phyloP scores from a whole-genome alignment of 1,140 invertebrate species.

The Drosophila arawakana region DNA sequence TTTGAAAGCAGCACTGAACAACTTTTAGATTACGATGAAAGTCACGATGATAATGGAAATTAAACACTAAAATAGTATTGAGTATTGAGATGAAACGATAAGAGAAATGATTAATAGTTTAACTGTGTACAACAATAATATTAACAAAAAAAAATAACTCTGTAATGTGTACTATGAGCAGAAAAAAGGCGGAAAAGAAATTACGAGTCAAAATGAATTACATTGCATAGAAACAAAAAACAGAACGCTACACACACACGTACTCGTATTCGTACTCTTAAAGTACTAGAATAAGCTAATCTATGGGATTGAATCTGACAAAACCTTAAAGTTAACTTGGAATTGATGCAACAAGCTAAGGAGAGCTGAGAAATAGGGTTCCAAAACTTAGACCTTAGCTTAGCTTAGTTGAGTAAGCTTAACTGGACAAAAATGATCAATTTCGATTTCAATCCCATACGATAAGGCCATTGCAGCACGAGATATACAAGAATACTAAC shows the following conservation, averaged over 20 bases:
- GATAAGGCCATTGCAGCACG: not conserved
- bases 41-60: constrained; percentile 30
- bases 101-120: constrained; percentile 74
- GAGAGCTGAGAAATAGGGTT: constrained; percentile 4
- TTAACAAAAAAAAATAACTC: constrained; percentile 69
- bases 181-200: constrained; percentile 12
- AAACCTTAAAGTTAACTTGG: constrained; percentile 15
- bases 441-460: constrained; percentile 14
- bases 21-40: constrained; percentile 54
- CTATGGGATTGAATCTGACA: constrained; percentile 2
- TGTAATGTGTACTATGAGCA: constrained; percentile 71
- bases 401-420: not conserved
- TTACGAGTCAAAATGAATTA: constrained; percentile 12
- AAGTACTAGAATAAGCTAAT: constrained; percentile 21
- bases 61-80: constrained; percentile 35
- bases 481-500: constrained; percentile 43
- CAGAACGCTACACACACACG: constrained; percentile 23
- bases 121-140: constrained; percentile 82
- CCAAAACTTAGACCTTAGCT: constrained; percentile 5
- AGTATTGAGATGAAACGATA: constrained; percentile 50
- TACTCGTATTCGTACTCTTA: not conserved
- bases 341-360: constrained; percentile 14
- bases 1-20: constrained; percentile 67
- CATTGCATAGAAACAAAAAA: constrained; percentile 42
- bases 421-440: not conserved